Conservation (phyloP, 2,113 vertebrate species). For the Trichomycterus rosablanca region DNA sequence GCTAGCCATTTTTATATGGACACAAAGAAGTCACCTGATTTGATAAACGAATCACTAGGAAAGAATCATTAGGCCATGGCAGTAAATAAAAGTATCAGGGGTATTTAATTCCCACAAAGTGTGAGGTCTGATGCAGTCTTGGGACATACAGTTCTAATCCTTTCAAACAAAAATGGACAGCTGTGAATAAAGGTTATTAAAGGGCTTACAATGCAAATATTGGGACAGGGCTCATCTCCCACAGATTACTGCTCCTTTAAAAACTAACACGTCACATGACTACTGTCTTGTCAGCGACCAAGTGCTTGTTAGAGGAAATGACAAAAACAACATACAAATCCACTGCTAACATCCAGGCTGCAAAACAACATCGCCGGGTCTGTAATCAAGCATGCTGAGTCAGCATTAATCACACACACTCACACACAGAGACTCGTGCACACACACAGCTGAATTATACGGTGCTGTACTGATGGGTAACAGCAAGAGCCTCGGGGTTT, state of each 20-base stretch:
- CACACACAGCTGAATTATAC: conserved; percentile 33
- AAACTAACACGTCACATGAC: not conserved
- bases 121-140: no score
- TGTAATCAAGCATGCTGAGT: conserved; percentile 36
- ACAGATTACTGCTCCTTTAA: not conserved
- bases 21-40: no score
- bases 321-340: conserved; percentile 24
- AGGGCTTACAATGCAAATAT: no score
- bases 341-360: conserved; percentile 10
- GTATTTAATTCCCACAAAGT: no score
- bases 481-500: not conserved
- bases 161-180: no score
- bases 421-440: conserved; percentile 9
- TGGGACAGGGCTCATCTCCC: no score
- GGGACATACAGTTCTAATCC: no score
- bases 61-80: no score
- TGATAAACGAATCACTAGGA: no score
- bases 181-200: no score
- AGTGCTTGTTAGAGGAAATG: conserved; percentile 6
- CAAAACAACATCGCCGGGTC: conserved; percentile 27
- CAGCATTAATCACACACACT: conserved; percentile 20
- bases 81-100: no score
- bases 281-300: not conserved
- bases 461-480: not conserved
- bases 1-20: no score